Evolutionary conservation across 2,113 vertebrate species (phyloP).

Genomic region (Hyla sarda): DNA sequence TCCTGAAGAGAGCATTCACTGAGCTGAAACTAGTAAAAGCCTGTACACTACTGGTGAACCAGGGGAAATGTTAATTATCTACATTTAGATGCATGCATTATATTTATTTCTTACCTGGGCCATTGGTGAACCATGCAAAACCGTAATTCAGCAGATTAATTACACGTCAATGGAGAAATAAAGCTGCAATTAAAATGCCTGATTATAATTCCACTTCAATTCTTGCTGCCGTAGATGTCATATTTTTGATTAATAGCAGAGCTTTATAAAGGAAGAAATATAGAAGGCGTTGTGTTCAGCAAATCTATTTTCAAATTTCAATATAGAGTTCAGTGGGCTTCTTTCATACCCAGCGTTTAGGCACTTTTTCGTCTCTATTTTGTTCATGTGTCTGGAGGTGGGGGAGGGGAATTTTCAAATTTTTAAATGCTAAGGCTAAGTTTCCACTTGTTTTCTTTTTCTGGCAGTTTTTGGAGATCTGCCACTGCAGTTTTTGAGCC

Average conservation of each 20-base stretch:
- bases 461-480: too few relatives aligned
- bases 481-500: too few relatives aligned
- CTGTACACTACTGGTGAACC: slow-evolving; percentile 26
- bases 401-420: too few relatives aligned
- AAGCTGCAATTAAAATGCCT: slow-evolving; percentile 47
- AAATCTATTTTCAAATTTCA: too few relatives aligned
- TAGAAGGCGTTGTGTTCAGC: too few relatives aligned
- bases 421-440: too few relatives aligned
- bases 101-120: slow-evolving; percentile 32
- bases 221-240: slow-evolving; percentile 3
- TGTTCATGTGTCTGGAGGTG: too few relatives aligned
- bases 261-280: slow-evolving; percentile 6
- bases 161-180: slow-evolving; percentile 44
- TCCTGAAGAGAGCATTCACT: neutral
- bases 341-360: neutral
- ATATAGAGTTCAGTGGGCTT: neutral
- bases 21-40: slow-evolving; percentile 20
- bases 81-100: slow-evolving; percentile 46
- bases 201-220: slow-evolving; percentile 29
- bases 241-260: neutral
- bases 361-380: too few relatives aligned
- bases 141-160: slow-evolving; percentile 50
- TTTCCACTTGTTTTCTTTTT: too few relatives aligned
- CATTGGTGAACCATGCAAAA: slow-evolving; percentile 54
- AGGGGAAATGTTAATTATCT: slow-evolving; percentile 43